phyloP scores from a whole-genome alignment of 1,140 invertebrate genomes.

The Paralvinella palmiformis region DNA sequence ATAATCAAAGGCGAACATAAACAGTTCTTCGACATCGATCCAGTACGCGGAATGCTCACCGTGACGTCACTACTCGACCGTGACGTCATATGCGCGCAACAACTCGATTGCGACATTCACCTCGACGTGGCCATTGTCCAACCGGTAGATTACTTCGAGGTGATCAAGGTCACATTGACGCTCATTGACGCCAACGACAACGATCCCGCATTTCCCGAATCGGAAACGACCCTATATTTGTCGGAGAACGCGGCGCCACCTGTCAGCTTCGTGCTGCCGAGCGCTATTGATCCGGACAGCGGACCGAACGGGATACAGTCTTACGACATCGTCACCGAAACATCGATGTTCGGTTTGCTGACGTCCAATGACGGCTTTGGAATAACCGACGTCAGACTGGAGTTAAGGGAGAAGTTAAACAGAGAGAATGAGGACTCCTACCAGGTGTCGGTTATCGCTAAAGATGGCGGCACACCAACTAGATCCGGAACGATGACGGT shows the following conservation, averaged over 20 bases:
- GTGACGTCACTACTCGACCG: too few relatives aligned
- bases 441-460: slow-evolving; percentile 9
- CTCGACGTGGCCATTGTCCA: slow-evolving; percentile 9
- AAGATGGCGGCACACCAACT: slow-evolving; percentile 9
- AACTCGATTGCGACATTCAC: neutral
- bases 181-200: slow-evolving; percentile 35
- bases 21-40: too few relatives aligned
- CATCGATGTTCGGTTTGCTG: slow-evolving; percentile 6
- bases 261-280: slow-evolving; percentile 26
- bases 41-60: too few relatives aligned
- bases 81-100: slow-evolving; percentile 11
- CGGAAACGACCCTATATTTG: slow-evolving; percentile 24
- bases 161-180: neutral
- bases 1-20: too few relatives aligned
- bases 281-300: slow-evolving; percentile 36
- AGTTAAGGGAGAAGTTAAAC: slow-evolving; percentile 9
- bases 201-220: slow-evolving; percentile 31
- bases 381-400: slow-evolving; percentile 9
- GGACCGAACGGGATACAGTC: neutral
- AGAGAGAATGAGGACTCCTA: slow-evolving; percentile 10
- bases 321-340: slow-evolving; percentile 8
- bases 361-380: slow-evolving; percentile 2
- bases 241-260: slow-evolving; percentile 29
- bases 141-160: slow-evolving; percentile 5
- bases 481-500: slow-evolving; percentile 14